Evolutionary conservation across 30 jellyfish, hydroid and myxozoan species (phyloP), one percentile per base, ranked within the genome.

Genomic region (Clytia hemisphaerica): DNA sequence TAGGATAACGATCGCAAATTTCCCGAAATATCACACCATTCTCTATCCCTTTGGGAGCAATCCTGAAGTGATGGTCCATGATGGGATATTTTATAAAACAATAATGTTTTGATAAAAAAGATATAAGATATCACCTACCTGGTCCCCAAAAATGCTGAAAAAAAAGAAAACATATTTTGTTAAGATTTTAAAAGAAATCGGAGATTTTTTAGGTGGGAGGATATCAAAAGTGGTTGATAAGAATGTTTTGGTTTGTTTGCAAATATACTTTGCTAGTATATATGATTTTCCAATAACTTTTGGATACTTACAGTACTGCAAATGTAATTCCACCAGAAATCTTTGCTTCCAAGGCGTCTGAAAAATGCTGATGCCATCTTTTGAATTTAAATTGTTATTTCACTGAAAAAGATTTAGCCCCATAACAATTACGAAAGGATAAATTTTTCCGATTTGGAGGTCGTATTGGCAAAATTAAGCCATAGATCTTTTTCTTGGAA

Each of bases 141-240:
- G 81, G 81, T 0, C 81, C 81, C 81, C 81, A 69, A 27, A 69
- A 69, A 49, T 69, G 81, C 81, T 69, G 21, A 5, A 5, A 45
- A 65, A 65, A 65, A 65, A 40, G 44, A 18, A 34, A 37, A 65
- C 32, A 6, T 4, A 24, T 62, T 22, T 62, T 12, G 24, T n/a
- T 2, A 46, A 4, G 24, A 9, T 9, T 31, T n/a, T 9, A 46
- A 2, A 2, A 9, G 24, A 3, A 4, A 46, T 46, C 3, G 19
- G 19, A n/a, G 6, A 46, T n/a, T 46, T 9, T 2, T 2, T 2
- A 30, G 24, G 24, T 46, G 30, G 24, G 24, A 3, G 24, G 2
- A 2, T 46, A 30, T 46, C 3, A 2, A 46, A 27, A 9, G 30
- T 31, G 3, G 30, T n/a, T n/a, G n/a, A n/a, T n/a, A n/a, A n/a